Evolutionary conservation across 2,797 vertebrate genomes (phyloP), one percentile per base, ranked within the genome.

Genomic region (Takifugu rubripes): DNA sequence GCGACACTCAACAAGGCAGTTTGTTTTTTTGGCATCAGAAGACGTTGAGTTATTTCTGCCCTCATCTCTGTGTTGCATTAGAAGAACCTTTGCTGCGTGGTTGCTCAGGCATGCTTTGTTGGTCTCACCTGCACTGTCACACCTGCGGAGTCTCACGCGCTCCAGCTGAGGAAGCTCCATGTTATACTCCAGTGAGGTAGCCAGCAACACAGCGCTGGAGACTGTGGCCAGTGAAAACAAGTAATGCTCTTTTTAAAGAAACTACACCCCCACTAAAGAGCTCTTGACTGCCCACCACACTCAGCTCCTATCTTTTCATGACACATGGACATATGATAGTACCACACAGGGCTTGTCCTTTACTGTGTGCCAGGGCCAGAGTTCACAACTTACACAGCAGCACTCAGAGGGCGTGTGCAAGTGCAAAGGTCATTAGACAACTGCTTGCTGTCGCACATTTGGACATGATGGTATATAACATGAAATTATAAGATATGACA

Each of bases 91-190:
- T 36, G 5, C 24, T n/a, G 45, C 5, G 9, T 5, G 1, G 1
- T 26, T 61, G 47, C 29, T 52, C 36, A 21, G 31, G 36, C 21
- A 52, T 61, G 60, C 67, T 66, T 12, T 59, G 16, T 3, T 15
- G 6, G 58, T 49, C 89, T 91, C 81, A 91, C 91, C 90, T 83
- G 88, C 75, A 42, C 87, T 90, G 79, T 91, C 87, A 73, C 76
- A 84, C 44, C 82, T 76, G 54, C 47, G 75, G 25, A 52, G 73
- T 56, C 54, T 77, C 51, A 68, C 1, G 21, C 72, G 48, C 58
- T 89, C 89, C 68, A 65, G 63, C 24, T 75, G 80, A 21, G 72
- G 60, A 47, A 61, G 11, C 33, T 89, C 89, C 89, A 91, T 91
- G 48, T 42, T 74, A 26, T 10, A 3, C 64, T 72, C 25, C 56